Evolutionary conservation across 2,797 vertebrate species (phyloP), one percentile per base, ranked within the genome.

Genomic region (Serranus cabrilla): DNA sequence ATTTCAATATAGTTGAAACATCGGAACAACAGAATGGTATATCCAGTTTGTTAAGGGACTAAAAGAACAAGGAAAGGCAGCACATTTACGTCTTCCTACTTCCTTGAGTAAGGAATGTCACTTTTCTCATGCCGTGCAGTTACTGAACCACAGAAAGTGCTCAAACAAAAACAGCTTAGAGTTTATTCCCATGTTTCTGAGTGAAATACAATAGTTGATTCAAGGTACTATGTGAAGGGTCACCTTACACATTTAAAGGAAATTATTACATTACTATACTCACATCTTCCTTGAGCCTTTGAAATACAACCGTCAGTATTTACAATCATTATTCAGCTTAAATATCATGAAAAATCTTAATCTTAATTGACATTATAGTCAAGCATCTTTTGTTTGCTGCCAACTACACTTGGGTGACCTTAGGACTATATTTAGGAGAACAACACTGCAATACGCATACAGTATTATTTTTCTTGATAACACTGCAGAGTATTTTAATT

Each of bases 31-130:
- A 45, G 18, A 52, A 10, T n/a, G 16, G 14, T 56, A 49, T 18
- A 27, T 45, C 3, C 7, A 2, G 25, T 49, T 70, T 80, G 16
- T 40, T 21, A 64, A 70, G 20, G 2, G 3, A 14, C 39, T 20
- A 50, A 71, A 71, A 16, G 5, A 64, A 73, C 21, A 43, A 55
- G 69, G 55, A 39, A 60, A 62, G 27, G 74, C 51, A 78, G 76
- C 31, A 20, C 23, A 77, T 84, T 84, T 80, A 63, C 39, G 25
- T 64, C 51, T 84, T 89, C 73, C 76, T 90, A 78, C 84, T 92
- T 93, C 92, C 93, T 93, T 88, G 56, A 81, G 51, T 2, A 18
- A 88, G 73, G 83, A 91, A 91, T 90, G 84, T 80, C 51, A 79
- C 72, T 70, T 25, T 76, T 77, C 69, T 59, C 34, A 43, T 55